phyloP scores from a whole-genome alignment of 2,888 invertebrate genomes.

The Augochlorella aurata region DNA sequence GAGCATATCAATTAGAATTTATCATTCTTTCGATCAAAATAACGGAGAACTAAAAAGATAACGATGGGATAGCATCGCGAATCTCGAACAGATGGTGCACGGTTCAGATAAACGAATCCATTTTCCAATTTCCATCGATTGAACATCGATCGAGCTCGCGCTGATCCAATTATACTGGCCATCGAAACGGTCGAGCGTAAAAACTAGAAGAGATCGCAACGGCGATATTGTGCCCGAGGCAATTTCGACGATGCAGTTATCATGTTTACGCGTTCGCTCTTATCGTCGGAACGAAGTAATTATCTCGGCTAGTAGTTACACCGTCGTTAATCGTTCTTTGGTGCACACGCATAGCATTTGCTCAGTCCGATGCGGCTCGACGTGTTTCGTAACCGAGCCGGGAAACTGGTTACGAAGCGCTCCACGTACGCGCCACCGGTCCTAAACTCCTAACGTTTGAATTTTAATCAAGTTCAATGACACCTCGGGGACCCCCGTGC shows the following conservation, averaged over 20 bases:
- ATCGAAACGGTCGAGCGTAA: not conserved
- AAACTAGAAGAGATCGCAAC: not conserved
- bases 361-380: not conserved
- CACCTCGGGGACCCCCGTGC: conserved; percentile 6
- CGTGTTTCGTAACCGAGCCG: conserved; percentile 43
- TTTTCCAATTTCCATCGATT: not conserved
- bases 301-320: conserved; percentile 1
- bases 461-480: conserved; percentile 58
- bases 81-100: too few species aligned
- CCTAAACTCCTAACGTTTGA: conserved; percentile 44
- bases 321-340: not conserved
- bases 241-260: not conserved
- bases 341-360: not conserved
- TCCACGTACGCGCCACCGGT: conserved; percentile 35
- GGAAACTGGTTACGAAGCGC: conserved; percentile 43
- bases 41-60: too few species aligned
- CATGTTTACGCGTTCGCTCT: conserved; percentile 16
- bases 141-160: conserved; percentile 1
- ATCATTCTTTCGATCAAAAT: too few species aligned
- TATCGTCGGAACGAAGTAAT: conserved; percentile 12
- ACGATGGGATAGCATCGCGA: too few species aligned
- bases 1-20: too few species aligned
- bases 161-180: not conserved
- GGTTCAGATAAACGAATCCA: too few species aligned
- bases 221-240: not conserved